These are phyloP conservation scores for Rhingia campestris DNA, from an alignment of 2,888 invertebrate genomes.

Conservation along the genomic window DNA sequence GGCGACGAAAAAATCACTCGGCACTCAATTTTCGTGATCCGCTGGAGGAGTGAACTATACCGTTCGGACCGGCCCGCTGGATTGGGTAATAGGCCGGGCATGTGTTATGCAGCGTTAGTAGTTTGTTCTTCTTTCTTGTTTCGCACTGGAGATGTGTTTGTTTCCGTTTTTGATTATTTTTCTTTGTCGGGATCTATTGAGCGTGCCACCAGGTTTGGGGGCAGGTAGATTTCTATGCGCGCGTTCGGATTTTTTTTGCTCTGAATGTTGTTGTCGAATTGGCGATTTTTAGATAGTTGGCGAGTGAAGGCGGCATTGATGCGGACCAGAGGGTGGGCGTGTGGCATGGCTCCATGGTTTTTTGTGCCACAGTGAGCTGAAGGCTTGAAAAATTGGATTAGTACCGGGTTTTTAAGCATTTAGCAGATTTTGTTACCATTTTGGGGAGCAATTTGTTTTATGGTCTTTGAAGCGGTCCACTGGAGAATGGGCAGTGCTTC, in stretches of 20 bases:
- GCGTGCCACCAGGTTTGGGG: slow-evolving; percentile 26
- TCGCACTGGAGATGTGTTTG: slow-evolving; percentile 27
- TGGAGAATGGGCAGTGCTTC: slow-evolving; percentile 55
- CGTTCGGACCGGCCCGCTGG: slow-evolving; percentile 17
- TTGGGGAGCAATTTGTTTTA: slow-evolving; percentile 72
- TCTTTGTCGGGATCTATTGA: slow-evolving; percentile 59
- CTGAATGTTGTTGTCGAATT: slow-evolving; percentile 44
- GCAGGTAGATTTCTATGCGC: slow-evolving; percentile 57
- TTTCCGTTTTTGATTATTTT: slow-evolving; percentile 50
- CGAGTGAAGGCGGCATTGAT: slow-evolving; percentile 47
- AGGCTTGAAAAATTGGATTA: slow-evolving; percentile 77
- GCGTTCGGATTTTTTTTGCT: slow-evolving; percentile 35
- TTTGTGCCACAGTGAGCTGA: slow-evolving; percentile 57
- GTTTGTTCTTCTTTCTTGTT: slow-evolving; percentile 68
- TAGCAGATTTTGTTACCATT: slow-evolving; percentile 76
- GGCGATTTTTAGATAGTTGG: slow-evolving; percentile 72
- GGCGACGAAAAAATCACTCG: slow-evolving; percentile 73
- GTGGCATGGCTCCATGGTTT: slow-evolving; percentile 52
- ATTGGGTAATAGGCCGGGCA: slow-evolving; percentile 71
- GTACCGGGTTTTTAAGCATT: slow-evolving; percentile 77
- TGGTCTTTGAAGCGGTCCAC: slow-evolving; percentile 70
- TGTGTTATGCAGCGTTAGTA: slow-evolving; percentile 71
- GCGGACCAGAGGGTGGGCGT: slow-evolving; percentile 22
- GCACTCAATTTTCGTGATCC: slow-evolving; percentile 74
- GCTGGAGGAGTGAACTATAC: slow-evolving; percentile 62